Evolutionary conservation across 2,797 vertebrate species (phyloP).

Genomic region (Phataginus tetradactyla): DNA sequence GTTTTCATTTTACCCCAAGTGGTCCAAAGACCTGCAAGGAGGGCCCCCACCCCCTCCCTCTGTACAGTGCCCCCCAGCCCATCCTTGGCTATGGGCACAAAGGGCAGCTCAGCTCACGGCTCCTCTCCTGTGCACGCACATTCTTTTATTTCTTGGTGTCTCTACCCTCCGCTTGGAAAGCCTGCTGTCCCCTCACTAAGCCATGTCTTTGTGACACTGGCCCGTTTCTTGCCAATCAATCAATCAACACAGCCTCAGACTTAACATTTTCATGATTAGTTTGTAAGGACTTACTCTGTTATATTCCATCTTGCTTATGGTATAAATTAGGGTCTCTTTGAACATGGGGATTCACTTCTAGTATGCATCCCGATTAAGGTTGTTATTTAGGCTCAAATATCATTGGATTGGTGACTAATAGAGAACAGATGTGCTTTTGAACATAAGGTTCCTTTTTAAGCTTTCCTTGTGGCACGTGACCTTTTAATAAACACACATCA

Average conservation of each 20-base stretch:
- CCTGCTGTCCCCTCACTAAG: accelerated
- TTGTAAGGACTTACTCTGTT: not conserved
- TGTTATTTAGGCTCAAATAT: not conserved
- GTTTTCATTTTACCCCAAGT: not conserved
- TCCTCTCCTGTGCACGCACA: accelerated
- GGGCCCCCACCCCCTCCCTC: accelerated
- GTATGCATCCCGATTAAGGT: accelerated
- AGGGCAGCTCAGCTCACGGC: accelerated
- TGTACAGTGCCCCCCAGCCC: not conserved
- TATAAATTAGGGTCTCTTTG: not conserved
- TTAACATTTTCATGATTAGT: accelerated
- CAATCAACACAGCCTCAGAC: accelerated
- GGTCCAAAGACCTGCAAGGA: not conserved
- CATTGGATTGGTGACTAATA: accelerated
- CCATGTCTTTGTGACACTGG: not conserved
- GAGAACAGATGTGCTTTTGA: too few species aligned
- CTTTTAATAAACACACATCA: accelerated
- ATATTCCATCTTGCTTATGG: accelerated
- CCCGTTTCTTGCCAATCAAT: not conserved
- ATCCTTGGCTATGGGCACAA: accelerated
- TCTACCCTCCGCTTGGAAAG: accelerated
- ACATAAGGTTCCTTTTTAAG: not conserved
- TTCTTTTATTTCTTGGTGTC: accelerated
- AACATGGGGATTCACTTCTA: not conserved
- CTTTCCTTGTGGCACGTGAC: accelerated